phyloP scores from a whole-genome alignment of 2,113 vertebrate species.

The Drymodes brunneopygia region DNA sequence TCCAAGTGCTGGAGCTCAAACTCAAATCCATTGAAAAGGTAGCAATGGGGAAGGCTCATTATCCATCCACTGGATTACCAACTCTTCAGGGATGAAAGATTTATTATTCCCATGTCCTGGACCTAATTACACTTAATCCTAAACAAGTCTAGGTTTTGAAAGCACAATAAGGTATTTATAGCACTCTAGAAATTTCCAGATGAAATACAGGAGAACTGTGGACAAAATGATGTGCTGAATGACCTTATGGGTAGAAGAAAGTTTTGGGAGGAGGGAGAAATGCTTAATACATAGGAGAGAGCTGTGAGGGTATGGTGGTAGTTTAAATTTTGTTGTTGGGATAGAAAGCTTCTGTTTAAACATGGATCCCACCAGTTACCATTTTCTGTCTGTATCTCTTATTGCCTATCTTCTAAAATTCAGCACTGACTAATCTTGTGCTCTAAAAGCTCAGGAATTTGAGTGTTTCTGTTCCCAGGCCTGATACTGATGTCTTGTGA shows the following conservation, averaged over 20 bases:
- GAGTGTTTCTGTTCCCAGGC: not conserved
- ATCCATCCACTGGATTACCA: not conserved
- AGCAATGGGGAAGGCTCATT: not conserved
- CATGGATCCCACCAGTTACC: not conserved
- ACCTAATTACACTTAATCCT: not conserved
- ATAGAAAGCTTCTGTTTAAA: not conserved
- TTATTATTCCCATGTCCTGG: not conserved
- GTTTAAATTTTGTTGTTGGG: not conserved
- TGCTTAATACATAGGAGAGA: not conserved
- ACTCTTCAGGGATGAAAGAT: not conserved
- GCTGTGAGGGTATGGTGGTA: rapidly evolving
- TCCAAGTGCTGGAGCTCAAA: not conserved
- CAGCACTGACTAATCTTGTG: not conserved
- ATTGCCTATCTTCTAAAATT: not conserved
- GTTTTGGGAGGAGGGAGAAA: not conserved
- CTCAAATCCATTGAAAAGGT: not conserved
- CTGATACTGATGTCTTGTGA: not conserved
- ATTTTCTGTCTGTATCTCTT: not conserved
- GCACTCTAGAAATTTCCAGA: not conserved
- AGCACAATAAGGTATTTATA: not conserved
- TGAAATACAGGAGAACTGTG: not conserved
- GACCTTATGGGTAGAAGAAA: not conserved
- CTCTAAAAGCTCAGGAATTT: not conserved
- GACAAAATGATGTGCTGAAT: not conserved
- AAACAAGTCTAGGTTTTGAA: not conserved